These are phyloP conservation scores for Lemur catta DNA, from an alignment of 2,797 vertebrate species.

Conservation along the genomic window DNA sequence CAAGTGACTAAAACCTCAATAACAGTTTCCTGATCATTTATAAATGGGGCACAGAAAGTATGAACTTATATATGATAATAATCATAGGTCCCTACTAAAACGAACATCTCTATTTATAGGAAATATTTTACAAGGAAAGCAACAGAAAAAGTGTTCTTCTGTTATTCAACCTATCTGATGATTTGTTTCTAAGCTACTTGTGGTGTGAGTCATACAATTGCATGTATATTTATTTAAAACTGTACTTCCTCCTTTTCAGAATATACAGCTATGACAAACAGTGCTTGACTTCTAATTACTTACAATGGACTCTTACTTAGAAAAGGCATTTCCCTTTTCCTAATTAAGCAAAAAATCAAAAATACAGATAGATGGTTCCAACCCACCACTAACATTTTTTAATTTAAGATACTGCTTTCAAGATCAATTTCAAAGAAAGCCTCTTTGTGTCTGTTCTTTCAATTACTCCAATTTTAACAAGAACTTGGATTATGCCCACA, in stretches of 20 bases:
- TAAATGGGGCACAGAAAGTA: constrained; percentile 3
- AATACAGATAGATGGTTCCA: constrained; percentile 29
- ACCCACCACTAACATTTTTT: neutral
- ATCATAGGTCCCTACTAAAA: neutral
- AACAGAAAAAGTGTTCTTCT: neutral
- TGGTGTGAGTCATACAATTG: neutral
- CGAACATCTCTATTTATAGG: neutral
- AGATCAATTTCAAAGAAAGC: constrained; percentile 16
- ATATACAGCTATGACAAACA: neutral
- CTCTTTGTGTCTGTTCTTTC: neutral
- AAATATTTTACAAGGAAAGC: constrained; percentile 31
- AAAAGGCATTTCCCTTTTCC: neutral
- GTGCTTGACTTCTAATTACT: constrained; percentile 22
- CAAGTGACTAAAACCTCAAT: constrained; percentile 29
- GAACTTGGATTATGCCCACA: constrained; percentile 5
- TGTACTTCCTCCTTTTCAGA: constrained; percentile 26
- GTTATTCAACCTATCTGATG: neutral
- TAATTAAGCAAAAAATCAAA: constrained; percentile 41
- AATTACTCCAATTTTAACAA: constrained; percentile 17
- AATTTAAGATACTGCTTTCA: constrained; percentile 25
- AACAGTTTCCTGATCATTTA: constrained; percentile 49
- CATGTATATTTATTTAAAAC: neutral
- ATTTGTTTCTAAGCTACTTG: neutral
- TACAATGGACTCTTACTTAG: neutral
- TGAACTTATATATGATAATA: neutral